phyloP scores from a whole-genome alignment of 2,113 vertebrate genomes.

The Chionodraco myersi region DNA sequence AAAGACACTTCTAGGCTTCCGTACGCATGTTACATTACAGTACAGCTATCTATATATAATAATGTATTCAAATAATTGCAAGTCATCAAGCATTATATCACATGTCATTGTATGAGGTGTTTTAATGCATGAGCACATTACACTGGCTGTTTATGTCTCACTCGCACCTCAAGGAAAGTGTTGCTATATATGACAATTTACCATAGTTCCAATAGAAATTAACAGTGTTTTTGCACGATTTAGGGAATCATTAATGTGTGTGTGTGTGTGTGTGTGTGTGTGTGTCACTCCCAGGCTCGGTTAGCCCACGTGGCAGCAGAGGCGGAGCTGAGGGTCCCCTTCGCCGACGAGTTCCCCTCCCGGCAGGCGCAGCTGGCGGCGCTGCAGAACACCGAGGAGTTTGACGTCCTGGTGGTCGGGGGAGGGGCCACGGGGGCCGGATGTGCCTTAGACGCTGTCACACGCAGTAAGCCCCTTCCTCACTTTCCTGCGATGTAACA shows the following conservation, averaged over 20 bases:
- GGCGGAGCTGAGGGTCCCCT: conserved; percentile 76
- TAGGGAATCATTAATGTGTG: background rate
- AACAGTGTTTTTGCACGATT: background rate
- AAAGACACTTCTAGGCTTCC: background rate
- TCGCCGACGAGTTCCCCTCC: conserved; percentile 82
- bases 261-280: background rate
- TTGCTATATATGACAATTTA: conserved; percentile 2
- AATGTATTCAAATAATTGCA: conserved; percentile 45
- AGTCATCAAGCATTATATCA: conserved; percentile 44
- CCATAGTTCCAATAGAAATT: background rate
- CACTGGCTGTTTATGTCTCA: background rate
- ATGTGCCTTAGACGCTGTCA: conserved; percentile 95
- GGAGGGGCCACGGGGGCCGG: conserved; percentile 96
- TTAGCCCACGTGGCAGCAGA: conserved; percentile 86
- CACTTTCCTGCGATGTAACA: background rate
- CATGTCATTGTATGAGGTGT: conserved; percentile 1
- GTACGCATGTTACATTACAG: background rate
- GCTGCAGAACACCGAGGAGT: conserved; percentile 84
- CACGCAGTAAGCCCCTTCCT: conserved; percentile 85
- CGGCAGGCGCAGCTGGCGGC: conserved; percentile 85
- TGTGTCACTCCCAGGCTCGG: conserved; percentile 76
- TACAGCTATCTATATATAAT: conserved; percentile 11
- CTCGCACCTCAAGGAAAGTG: conserved; percentile 30
- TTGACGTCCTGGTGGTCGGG: conserved; percentile 93
- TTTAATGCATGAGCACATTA: conserved; percentile 6